Evolutionary conservation across 2,113 vertebrate species (phyloP).

Genomic region (Mus pahari): DNA sequence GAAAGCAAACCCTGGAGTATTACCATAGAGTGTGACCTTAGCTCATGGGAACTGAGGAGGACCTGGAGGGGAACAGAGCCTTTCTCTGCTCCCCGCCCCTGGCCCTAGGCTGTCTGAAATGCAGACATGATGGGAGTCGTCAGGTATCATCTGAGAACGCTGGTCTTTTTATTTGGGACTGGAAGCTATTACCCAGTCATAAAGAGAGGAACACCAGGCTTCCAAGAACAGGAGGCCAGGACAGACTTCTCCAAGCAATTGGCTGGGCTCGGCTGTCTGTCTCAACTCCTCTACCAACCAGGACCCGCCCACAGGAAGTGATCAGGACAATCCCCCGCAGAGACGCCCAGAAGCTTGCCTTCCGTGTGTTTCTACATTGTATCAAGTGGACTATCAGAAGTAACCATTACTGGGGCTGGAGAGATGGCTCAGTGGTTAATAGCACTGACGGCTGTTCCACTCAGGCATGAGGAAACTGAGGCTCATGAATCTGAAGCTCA

Average conservation of each 20-base stretch:
- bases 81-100: not conserved
- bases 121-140: not conserved
- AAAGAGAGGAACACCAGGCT: not conserved
- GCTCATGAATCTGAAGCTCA: no score
- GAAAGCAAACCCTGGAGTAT: not conserved
- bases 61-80: no score
- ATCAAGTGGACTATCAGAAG: not conserved
- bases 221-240: accelerated
- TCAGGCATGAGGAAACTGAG: no score
- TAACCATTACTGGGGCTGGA: not conserved
- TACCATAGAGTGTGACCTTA: not conserved
- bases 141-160: accelerated
- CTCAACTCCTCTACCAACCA: not conserved
- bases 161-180: not conserved
- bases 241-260: not conserved
- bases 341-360: not conserved
- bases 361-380: not conserved
- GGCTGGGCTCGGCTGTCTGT: not conserved
- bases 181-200: not conserved
- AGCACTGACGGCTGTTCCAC: no score
- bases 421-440: no score
- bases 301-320: not conserved
- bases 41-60: accelerated
- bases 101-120: not conserved
- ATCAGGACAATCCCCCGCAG: not conserved